These are phyloP conservation scores for Aphelenchoides besseyi DNA, from an alignment of 1,140 invertebrate species.

Conservation along the genomic window DNA sequence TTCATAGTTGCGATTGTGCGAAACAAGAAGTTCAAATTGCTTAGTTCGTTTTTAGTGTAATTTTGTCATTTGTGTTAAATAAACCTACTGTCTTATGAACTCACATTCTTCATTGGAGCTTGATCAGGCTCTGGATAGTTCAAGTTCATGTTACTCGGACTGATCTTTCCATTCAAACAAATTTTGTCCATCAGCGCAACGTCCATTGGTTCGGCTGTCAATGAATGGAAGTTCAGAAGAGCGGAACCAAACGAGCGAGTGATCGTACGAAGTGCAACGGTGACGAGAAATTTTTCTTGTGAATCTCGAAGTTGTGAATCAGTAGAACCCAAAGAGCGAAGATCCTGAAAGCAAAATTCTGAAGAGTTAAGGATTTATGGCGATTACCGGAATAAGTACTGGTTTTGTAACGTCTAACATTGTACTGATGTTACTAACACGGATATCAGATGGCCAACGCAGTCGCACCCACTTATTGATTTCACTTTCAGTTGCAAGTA, in stretches of 20 bases:
- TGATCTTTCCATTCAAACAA: constrained; percentile 42
- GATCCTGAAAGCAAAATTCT: neutral
- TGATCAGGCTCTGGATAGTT: constrained; percentile 37
- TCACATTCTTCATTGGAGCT: neutral
- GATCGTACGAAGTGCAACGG: constrained; percentile 34
- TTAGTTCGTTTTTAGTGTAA: neutral
- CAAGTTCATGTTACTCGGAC: constrained; percentile 37
- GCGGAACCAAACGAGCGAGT: constrained; percentile 44
- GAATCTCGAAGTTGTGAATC: constrained; percentile 40
- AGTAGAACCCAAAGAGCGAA: neutral
- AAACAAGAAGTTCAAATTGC: neutral
- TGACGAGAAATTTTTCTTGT: constrained; percentile 44
- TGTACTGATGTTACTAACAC: constrained; percentile 34
- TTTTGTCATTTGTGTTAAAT: neutral
- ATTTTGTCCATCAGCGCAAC: constrained; percentile 24
- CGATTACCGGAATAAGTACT: constrained; percentile 36
- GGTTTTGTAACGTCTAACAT: constrained; percentile 47
- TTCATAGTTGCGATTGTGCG: constrained; percentile 5
- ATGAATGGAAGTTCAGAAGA: constrained; percentile 33
- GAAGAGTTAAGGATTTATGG: constrained; percentile 15
- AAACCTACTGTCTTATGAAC: neutral
- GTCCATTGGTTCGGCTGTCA: constrained; percentile 30
- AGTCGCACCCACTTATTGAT: constrained; percentile 2
- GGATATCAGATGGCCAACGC: constrained; percentile 44
- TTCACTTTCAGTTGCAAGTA: constrained; percentile 8